phyloP scores from a whole-genome alignment of 2,888 invertebrate species.

The Holacanthella duospinosa region DNA sequence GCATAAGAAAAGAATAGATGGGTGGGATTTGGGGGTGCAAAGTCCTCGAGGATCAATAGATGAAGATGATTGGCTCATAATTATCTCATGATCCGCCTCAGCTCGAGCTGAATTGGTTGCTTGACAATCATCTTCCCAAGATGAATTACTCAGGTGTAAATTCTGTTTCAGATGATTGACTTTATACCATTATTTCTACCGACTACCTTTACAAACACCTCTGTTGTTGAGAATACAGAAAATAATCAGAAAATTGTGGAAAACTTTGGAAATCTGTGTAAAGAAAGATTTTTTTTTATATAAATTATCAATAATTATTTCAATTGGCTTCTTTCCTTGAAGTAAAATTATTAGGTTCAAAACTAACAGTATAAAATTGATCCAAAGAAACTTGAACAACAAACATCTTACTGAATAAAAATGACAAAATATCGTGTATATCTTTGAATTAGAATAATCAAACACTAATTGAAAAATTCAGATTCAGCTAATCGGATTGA shows the following conservation, averaged over 20 bases:
- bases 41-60: slow-evolving; percentile 12
- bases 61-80: slow-evolving; percentile 22
- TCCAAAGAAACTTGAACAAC: too few species aligned
- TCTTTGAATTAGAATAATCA: too few species aligned
- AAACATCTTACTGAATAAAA: too few species aligned
- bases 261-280: background rate
- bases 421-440: too few species aligned
- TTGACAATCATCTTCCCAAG: slow-evolving; percentile 8
- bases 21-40: slow-evolving; percentile 11
- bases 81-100: slow-evolving; percentile 21
- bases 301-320: too few species aligned
- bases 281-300: background rate
- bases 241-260: background rate
- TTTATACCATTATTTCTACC: background rate
- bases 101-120: slow-evolving; percentile 21
- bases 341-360: too few species aligned
- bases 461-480: too few species aligned
- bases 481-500: too few species aligned
- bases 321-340: too few species aligned
- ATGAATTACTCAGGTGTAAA: background rate
- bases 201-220: background rate
- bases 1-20: too few species aligned
- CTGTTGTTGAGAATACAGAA: background rate
- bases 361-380: too few species aligned
- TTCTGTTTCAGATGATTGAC: background rate